phyloP scores from a whole-genome alignment of 2,888 invertebrate genomes.

The Acronicta leporina region DNA sequence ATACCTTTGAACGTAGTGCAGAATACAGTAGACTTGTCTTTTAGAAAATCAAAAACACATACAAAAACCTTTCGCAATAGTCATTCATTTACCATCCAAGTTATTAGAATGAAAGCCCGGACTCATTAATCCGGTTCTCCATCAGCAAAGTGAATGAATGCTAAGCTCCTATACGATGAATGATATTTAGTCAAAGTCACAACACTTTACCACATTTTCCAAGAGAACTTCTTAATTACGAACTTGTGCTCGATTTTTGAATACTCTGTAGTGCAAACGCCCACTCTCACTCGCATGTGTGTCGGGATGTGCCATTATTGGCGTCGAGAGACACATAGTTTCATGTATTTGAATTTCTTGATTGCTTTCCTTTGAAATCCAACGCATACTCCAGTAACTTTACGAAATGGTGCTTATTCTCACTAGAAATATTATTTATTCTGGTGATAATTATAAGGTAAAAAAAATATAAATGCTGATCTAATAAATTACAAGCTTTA shows the following conservation, averaged over 20 bases:
- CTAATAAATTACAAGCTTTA: too few species aligned
- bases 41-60: constrained; percentile 1
- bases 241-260: not conserved
- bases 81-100: constrained; percentile 7
- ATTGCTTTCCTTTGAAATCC: not conserved
- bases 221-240: constrained; percentile 4
- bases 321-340: too few species aligned
- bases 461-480: too few species aligned
- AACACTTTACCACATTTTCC: constrained; percentile 1
- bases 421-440: too few species aligned
- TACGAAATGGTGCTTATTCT: not conserved
- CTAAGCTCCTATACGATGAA: constrained; percentile 23
- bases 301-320: not conserved
- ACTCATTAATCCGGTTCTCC: constrained; percentile 11
- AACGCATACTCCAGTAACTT: not conserved
- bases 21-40: not conserved
- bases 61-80: not conserved
- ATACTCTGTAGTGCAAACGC: not conserved
- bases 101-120: constrained; percentile 16
- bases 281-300: too few species aligned
- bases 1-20: not conserved
- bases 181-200: constrained; percentile 15
- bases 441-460: too few species aligned
- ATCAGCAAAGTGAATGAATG: constrained; percentile 20
- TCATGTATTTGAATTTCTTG: not conserved